Percentiles rank a stretch among this genome's conserved stretches.
Evolutionary conservation across 2,888 invertebrate genomes (phyloP).

Genomic region (Eulithis testata): DNA sequence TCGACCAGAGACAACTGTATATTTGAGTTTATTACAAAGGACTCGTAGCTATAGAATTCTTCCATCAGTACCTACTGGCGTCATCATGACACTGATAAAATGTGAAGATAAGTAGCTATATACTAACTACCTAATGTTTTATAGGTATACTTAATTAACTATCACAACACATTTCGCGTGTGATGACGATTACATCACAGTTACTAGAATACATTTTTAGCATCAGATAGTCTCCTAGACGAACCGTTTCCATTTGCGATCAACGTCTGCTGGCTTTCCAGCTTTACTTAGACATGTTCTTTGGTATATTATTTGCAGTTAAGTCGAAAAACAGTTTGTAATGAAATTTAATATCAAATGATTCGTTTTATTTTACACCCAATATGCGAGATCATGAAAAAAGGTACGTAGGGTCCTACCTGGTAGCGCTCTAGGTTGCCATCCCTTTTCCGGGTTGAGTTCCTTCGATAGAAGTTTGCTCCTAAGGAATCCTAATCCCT

Average conservation of each 20-base stretch:
- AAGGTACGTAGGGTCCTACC: too few species aligned
- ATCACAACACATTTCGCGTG: constrained; percentile 10
- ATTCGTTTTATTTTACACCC: constrained; percentile 54
- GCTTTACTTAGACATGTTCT: constrained; percentile 71
- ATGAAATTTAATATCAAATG: constrained; percentile 82
- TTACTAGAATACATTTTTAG: constrained; percentile 4
- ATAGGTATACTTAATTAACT: constrained; percentile 17
- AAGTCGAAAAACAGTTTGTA: constrained; percentile 80
- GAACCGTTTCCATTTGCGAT: constrained; percentile 69
- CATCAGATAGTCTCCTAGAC: constrained; percentile 44
- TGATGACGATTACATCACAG: constrained; percentile 4
- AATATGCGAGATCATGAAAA: neutral
- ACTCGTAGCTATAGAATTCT: constrained; percentile 6
- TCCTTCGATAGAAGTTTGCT: too few species aligned
- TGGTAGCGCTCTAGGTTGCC: too few species aligned
- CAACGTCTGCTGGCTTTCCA: constrained; percentile 66
- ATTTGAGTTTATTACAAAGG: neutral
- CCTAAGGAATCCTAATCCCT: too few species aligned
- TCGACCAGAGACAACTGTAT: constrained; percentile 3
- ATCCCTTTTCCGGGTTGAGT: too few species aligned
- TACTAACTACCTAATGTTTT: constrained; percentile 16
- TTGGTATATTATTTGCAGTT: constrained; percentile 80
- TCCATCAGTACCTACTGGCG: constrained; percentile 8
- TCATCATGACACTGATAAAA: constrained; percentile 18
- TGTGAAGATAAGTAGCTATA: neutral